Base-by-base conservation (phyloP, 2,797 vertebrate genomes). In the Eidolon dupreanum region DNA sequence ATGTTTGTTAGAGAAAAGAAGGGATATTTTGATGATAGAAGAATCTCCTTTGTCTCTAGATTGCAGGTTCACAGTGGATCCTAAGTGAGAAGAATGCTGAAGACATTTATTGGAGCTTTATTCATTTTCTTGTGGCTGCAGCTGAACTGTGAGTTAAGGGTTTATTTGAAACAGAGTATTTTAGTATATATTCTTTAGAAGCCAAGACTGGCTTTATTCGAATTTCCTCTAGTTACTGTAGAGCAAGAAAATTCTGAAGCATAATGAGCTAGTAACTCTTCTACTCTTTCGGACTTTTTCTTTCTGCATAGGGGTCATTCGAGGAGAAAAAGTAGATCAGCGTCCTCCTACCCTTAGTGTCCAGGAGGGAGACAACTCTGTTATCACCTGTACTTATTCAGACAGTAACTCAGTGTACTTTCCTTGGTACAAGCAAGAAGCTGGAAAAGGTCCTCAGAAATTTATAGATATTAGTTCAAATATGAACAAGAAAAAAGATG, bases 351-450 rank as follows among this genome's bases (percentile, higher is more conserved):
- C 36, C 5, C 55, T 96, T 86, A 68, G 7, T 2, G 36, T 90
- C 55, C 61, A 65, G 73, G 85, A 94, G 66, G 92, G 94, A 71
- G 28, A 19, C 66, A 63, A 5, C 0, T 13, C 31, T 75, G 53
- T 63, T 33, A 85, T 94, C 92, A 82, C 28, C 61, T 97, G 92
- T 43, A 57, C 79, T 53, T 97, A 95, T 8, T 53, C 61, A 38
- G 19, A 94, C n/a, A 82, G 61, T 6, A 0, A 0, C 22, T 89
- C 31, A 0, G 0, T 0, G 3, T 97, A 88, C 73, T 97, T 96
- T 38, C 66, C 17, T 41, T 96, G 87, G 90, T 96, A 93, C 28
- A 93, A 95, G 4, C 77, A 95, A 91, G 73, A 91, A 70, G 33
- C 49, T 77, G 78, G 95, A n/a, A 71, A 65, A 66, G 46, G 63